Base-by-base conservation (phyloP, 2,888 invertebrate genomes). In the Philonicus albiceps region DNA sequence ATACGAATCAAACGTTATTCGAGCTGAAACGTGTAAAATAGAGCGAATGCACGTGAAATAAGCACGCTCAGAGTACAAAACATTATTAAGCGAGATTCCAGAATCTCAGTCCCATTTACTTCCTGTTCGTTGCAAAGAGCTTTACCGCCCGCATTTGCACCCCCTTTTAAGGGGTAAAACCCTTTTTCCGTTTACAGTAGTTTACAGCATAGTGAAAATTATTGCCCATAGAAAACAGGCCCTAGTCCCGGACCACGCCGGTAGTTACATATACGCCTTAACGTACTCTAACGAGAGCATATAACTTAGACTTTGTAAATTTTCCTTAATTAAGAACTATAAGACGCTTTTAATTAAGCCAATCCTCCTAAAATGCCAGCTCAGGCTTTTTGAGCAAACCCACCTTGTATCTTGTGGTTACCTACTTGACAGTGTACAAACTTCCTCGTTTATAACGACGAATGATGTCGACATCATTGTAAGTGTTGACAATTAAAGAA, bases 331-430 rank as follows among this genome's bases (percentile, higher is more conserved):
- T 80, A 80, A 80, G 53, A 80, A 80, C 53, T 53, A 16, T 30
- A 53, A 80, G 80, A 80, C 53, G 53, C 31, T 80, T 80, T 53
- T 53, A 80, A 80, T 80, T 80, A 80, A 80, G 53, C 80, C 80
- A 80, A 80, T 80, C 53, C 64, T 55, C 49, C 11, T 27, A 34
- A 80, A 80, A 31, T 80, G 19, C 31, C 22, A 43, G 11, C 22
- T 64, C 64, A 64, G 64, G 64, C 37, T 34, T 76, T 76, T 40
- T 19, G 31, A 31, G n/a, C n/a, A 7, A 40, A 6, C 30, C 30
- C 43, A 80, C 19, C 31, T n/a, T 13, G 16, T n/a, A 53, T 49
- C 16, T 27, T 19, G 27, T 78, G 13, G 40, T 53, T 13, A 27
- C 27, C 27, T 49, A n/a, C 43, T 53, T 13, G 49, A 31, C 31